Conservation (phyloP, 2,113 vertebrate genomes). For the Halcyon senegalensis region DNA sequence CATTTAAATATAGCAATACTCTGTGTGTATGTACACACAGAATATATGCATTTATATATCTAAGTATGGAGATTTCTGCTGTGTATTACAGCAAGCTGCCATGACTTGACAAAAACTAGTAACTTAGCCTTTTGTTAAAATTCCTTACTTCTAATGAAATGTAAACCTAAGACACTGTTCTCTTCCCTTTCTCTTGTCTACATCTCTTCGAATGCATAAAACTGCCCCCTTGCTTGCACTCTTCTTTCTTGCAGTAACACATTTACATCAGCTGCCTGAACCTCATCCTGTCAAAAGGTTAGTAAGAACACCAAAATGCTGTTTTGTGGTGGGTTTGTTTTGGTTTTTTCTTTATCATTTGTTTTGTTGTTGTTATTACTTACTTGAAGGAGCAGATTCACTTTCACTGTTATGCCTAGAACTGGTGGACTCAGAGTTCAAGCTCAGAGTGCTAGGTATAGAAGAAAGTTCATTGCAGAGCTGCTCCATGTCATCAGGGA, state of each 20-base stretch:
- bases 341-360: no score
- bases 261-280: background rate
- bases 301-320: background rate
- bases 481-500: constrained; percentile 93
- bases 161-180: background rate
- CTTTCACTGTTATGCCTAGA: constrained; percentile 98
- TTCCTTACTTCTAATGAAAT: background rate
- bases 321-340: background rate
- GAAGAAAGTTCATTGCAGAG: constrained; percentile 85
- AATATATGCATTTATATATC: no score
- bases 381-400: constrained; percentile 93
- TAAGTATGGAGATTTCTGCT: background rate
- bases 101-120: background rate
- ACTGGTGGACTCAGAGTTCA: constrained; percentile 95
- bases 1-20: no score
- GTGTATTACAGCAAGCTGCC: background rate
- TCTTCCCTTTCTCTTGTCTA: background rate
- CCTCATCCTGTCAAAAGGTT: background rate
- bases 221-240: background rate
- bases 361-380: constrained; percentile 29
- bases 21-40: background rate
- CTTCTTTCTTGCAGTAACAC: background rate
- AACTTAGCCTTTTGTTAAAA: background rate
- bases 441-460: constrained; percentile 84
- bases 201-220: background rate